Evolutionary conservation across 2,113 vertebrate genomes (phyloP).

Genomic region (Xenopus borealis): DNA sequence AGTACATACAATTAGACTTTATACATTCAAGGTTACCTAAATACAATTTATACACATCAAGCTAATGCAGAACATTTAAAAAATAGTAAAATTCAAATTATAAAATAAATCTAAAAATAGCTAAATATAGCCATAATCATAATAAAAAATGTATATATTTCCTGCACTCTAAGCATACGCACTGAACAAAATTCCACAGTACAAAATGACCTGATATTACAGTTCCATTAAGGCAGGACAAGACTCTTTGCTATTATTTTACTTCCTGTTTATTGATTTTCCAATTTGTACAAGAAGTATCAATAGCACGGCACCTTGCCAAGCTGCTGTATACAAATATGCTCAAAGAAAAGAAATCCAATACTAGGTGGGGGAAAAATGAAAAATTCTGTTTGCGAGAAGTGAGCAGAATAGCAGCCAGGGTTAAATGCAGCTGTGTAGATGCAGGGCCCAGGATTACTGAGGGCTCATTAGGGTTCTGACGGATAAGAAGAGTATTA

Average conservation of each 20-base stretch:
- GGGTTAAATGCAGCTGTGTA: neutral
- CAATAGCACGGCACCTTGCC: conserved; percentile 22
- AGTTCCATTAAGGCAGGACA: conserved; percentile 32
- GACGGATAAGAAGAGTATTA: no score
- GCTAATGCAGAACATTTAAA: no score
- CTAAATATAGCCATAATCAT: neutral
- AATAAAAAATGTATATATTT: conserved; percentile 2
- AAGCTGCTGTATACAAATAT: conserved; percentile 23
- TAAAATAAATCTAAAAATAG: conserved; percentile 1
- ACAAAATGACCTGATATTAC: conserved; percentile 23
- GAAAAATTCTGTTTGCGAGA: neutral
- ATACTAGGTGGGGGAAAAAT: neutral
- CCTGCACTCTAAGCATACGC: neutral
- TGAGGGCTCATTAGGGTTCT: no score
- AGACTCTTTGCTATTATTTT: conserved; percentile 33
- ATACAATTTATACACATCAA: no score
- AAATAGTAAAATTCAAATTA: neutral
- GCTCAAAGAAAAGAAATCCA: conserved; percentile 19
- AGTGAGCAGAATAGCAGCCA: neutral
- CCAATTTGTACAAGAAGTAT: conserved; percentile 40
- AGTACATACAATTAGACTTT: no score
- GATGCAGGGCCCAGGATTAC: no score
- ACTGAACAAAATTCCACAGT: conserved; percentile 5
- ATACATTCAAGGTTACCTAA: no score
- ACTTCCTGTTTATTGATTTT: conserved; percentile 46